Conservation (phyloP, 2,113 vertebrate genomes). For the Miniopterus natalensis region DNA sequence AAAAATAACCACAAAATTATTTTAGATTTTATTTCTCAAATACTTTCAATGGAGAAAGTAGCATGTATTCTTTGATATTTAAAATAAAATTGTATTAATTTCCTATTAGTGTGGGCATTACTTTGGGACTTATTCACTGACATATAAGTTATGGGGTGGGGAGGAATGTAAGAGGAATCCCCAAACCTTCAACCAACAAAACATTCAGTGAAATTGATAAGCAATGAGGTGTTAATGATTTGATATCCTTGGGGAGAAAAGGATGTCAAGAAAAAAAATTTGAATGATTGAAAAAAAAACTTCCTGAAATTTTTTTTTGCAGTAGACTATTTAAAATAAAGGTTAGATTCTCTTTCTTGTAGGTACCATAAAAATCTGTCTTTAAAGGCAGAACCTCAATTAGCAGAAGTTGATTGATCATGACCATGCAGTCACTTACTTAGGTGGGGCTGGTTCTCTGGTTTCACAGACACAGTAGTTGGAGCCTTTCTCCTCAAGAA, state of each 20-base stretch:
- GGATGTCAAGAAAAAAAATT: conserved; percentile 78
- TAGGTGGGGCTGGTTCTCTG: conserved; percentile 76
- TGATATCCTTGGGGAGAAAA: conserved; percentile 86
- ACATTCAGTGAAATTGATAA: conserved; percentile 88
- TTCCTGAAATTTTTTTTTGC: conserved; percentile 78
- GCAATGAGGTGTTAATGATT: conserved; percentile 88
- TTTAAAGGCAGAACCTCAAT: conserved; percentile 73
- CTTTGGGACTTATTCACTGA: conserved; percentile 60
- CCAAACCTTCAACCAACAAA: conserved; percentile 87
- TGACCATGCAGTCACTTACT: conserved; percentile 78
- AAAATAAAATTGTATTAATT: conserved; percentile 65
- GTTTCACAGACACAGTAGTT: conserved; percentile 40
- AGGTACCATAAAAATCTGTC: conserved; percentile 82
- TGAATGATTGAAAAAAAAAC: conserved; percentile 83
- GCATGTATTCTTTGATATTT: conserved; percentile 51
- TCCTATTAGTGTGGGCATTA: conserved; percentile 52
- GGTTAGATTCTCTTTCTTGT: conserved; percentile 82
- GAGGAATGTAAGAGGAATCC: conserved; percentile 59
- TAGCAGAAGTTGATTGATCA: conserved; percentile 75
- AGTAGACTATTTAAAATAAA: conserved; percentile 83
- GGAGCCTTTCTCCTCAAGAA: conserved; percentile 56
- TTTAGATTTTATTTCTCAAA: conserved; percentile 61
- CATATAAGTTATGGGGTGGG: conserved; percentile 50
- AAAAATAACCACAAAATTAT: conserved; percentile 10
- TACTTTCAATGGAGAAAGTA: conserved; percentile 17